phyloP scores from a whole-genome alignment of 2,113 vertebrate genomes.

The Tachysurus fulvidraco region DNA sequence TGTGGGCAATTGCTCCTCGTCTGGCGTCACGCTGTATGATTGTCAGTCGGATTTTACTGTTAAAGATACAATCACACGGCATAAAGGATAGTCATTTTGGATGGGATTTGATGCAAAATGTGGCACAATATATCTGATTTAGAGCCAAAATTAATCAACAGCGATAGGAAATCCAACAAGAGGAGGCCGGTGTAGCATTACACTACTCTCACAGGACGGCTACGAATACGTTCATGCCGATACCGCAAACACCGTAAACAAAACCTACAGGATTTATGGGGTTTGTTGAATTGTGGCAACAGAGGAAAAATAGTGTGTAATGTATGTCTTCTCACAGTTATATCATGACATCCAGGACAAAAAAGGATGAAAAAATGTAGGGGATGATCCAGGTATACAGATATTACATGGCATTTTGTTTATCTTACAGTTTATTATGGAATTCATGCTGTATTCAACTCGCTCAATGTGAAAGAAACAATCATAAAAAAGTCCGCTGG shows the following conservation, averaged over 20 bases:
- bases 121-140: neutral
- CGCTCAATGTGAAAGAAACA: neutral
- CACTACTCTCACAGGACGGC: neutral
- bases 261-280: neutral
- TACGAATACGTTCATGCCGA: neutral
- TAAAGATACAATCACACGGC: neutral
- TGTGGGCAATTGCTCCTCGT: neutral
- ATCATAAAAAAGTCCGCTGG: neutral
- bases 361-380: too few species aligned
- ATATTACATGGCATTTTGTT: neutral
- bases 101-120: neutral
- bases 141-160: neutral
- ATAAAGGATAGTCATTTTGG: neutral
- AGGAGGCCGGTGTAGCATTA: neutral
- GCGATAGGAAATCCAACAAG: neutral
- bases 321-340: neutral
- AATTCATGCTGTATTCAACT: neutral
- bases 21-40: neutral
- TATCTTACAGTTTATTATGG: neutral
- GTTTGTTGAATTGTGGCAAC: neutral
- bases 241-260: neutral
- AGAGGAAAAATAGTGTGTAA: neutral
- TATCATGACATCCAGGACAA: too few species aligned
- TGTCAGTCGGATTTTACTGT: too few species aligned
- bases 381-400: too few species aligned